phyloP scores from a whole-genome alignment of 2,888 invertebrate genomes.

The Cecidostiba fungosa region DNA sequence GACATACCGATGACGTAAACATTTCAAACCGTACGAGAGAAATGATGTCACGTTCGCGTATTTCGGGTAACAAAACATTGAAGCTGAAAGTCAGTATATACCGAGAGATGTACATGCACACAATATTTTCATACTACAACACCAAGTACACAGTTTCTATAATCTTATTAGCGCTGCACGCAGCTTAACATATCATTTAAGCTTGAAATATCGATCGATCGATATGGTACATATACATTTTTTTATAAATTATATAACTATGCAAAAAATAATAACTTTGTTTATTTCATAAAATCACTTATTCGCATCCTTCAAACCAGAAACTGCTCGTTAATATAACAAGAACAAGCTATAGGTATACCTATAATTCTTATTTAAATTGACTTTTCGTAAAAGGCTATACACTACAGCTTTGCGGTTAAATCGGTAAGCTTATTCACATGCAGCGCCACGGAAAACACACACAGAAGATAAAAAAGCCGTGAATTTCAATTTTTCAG shows the following conservation, averaged over 20 bases:
- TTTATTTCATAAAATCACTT: neutral
- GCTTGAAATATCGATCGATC: too few relatives aligned
- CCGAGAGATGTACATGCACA: neutral
- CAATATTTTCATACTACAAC: neutral
- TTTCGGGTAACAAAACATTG: neutral
- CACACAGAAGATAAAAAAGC: too few relatives aligned
- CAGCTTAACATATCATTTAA: neutral
- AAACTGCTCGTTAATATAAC: neutral
- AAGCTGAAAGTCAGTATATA: neutral
- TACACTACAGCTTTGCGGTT: neutral
- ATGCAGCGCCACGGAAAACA: neutral
- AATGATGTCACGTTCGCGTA: conserved; percentile 26
- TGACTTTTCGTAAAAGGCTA: neutral
- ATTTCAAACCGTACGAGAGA: neutral
- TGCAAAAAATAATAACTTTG: neutral
- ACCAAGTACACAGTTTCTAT: neutral
- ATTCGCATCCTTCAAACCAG: too few relatives aligned
- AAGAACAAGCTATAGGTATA: neutral
- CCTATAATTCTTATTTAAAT: neutral
- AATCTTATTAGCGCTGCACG: neutral
- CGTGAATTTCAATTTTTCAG: neutral
- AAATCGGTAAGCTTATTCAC: neutral
- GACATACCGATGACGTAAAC: conserved; percentile 14
- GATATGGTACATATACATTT: too few relatives aligned
- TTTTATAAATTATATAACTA: neutral